A percentile compares a stretch with the other conserved stretches of the same genome.
phyloP scores from a whole-genome alignment of 1,140 invertebrate species.

The Oncopodura yosiiana region DNA sequence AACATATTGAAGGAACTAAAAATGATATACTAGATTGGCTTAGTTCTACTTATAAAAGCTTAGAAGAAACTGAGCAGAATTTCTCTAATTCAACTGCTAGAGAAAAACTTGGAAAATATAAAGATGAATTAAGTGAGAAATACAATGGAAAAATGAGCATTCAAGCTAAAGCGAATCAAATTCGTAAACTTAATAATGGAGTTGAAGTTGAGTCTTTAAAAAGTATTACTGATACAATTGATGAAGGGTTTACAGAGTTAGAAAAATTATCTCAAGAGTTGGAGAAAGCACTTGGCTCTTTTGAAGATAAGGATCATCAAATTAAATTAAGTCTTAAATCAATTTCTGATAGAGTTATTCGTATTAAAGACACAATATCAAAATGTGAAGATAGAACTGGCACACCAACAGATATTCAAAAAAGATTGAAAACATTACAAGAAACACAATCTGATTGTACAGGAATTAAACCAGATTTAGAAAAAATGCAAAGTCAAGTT shows the following conservation, averaged over 20 bases:
- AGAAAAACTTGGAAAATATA: conserved; percentile 67
- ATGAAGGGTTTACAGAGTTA: conserved; percentile 67
- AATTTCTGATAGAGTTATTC: conserved; percentile 56
- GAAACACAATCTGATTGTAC: conserved; percentile 45
- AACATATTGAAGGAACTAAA: conserved; percentile 76
- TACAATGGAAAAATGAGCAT: conserved; percentile 64
- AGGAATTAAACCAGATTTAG: conserved; percentile 57
- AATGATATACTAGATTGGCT: conserved; percentile 75
- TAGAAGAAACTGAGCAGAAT: conserved; percentile 62
- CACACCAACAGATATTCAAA: conserved; percentile 69
- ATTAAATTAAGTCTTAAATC: conserved; percentile 61
- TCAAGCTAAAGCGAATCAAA: conserved; percentile 64
- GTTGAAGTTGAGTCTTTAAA: conserved; percentile 55
- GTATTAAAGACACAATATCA: conserved; percentile 71
- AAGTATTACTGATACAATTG: conserved; percentile 56
- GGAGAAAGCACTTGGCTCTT: conserved; percentile 55
- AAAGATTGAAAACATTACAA: conserved; percentile 53
- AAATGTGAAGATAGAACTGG: conserved; percentile 86
- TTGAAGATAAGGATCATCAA: conserved; percentile 61
- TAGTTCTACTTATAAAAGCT: conserved; percentile 60
- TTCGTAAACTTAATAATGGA: conserved; percentile 66
- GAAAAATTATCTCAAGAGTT: conserved; percentile 62
- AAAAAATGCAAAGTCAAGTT: conserved; percentile 54
- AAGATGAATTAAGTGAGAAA: conserved; percentile 71
- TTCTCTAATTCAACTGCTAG: conserved; percentile 69